These are phyloP conservation scores for Rhagophthalmus giganteus DNA, from an alignment of 2,888 invertebrate genomes.

Conservation along the genomic window DNA sequence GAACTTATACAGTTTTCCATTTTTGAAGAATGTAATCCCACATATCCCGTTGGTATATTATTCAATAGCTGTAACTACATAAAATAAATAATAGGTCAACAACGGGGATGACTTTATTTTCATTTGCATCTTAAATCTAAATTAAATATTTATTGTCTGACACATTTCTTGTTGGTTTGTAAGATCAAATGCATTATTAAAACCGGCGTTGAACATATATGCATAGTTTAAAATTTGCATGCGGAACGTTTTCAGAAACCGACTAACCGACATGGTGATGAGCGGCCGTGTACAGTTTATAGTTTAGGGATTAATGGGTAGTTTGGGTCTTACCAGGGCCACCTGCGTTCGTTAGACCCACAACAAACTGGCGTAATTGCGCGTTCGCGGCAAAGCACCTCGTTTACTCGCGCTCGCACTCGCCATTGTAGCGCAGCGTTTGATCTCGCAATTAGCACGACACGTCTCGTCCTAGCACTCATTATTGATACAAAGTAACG, in stretches of 20 bases:
- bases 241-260: background rate
- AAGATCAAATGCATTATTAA: no score
- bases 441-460: conserved; percentile 49
- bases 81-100: no score
- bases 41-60: no score
- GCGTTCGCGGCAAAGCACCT: conserved; percentile 29
- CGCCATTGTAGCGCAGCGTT: conserved; percentile 33
- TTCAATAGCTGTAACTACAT: no score
- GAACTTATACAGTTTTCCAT: no score
- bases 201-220: background rate
- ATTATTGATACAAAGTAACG: conserved; percentile 46
- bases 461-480: conserved; percentile 45
- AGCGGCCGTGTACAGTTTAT: conserved; percentile 3
- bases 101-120: no score
- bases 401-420: conserved; percentile 28
- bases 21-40: no score
- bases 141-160: no score
- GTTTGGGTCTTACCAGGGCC: conserved; percentile 7
- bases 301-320: conserved; percentile 5
- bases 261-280: background rate
- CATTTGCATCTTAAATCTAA: no score
- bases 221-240: background rate
- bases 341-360: conserved; percentile 20
- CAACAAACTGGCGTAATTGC: conserved; percentile 14
- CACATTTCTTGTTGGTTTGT: no score